Evolutionary conservation across 1,140 invertebrate species (phyloP).

Genomic region (Argopecten irradians): DNA sequence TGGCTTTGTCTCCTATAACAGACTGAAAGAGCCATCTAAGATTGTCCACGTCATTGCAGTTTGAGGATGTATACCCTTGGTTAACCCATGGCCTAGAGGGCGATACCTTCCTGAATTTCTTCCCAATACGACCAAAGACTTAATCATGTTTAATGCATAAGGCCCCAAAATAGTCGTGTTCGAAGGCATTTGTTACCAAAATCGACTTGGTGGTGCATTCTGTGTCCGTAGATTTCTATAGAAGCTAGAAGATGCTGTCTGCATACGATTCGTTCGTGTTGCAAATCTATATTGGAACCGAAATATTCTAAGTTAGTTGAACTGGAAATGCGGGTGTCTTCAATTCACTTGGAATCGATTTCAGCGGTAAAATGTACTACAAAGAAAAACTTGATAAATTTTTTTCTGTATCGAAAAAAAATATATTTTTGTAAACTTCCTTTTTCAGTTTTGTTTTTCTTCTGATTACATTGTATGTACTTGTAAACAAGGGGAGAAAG

Average conservation of each 20-base stretch:
- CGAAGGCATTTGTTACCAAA: neutral
- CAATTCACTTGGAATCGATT: too few species aligned
- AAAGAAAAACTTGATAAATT: too few species aligned
- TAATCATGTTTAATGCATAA: neutral
- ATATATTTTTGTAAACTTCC: too few species aligned
- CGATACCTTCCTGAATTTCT: neutral
- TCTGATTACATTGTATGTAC: too few species aligned
- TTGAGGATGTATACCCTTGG: neutral
- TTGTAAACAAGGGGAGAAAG: too few species aligned
- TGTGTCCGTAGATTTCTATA: neutral
- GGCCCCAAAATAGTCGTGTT: neutral
- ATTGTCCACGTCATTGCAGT: too few species aligned
- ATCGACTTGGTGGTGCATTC: neutral
- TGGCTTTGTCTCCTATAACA: neutral
- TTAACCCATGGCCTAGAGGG: neutral
- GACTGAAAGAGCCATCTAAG: too few species aligned
- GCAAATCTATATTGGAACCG: too few species aligned
- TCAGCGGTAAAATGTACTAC: too few species aligned
- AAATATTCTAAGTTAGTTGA: neutral
- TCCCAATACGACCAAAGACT: neutral
- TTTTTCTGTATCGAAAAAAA: too few species aligned
- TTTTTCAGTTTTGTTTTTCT: too few species aligned
- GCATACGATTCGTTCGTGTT: neutral
- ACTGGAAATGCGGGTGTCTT: neutral
- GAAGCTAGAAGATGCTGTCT: neutral